Conservation (phyloP, 1,140 invertebrate genomes). For the Diorhabda elongata region DNA sequence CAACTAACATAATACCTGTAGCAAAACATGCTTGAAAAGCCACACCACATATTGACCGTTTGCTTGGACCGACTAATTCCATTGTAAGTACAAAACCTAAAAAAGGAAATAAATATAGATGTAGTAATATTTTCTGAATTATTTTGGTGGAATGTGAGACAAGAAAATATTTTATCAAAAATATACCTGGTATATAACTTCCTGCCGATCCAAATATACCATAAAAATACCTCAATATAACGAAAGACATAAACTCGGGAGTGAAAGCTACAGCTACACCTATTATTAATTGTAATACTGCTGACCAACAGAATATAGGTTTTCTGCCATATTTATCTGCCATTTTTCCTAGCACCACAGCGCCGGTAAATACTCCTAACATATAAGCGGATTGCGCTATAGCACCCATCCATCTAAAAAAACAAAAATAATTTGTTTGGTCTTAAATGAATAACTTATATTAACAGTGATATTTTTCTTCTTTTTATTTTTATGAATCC, state of each 20-base stretch:
- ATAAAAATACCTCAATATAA: conserved; percentile 66
- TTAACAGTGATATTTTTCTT: no score
- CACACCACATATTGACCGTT: conserved; percentile 76
- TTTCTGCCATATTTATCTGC: conserved; percentile 85
- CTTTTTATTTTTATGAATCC: no score
- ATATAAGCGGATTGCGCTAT: conserved; percentile 78
- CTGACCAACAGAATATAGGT: conserved; percentile 71
- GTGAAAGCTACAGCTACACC: conserved; percentile 70
- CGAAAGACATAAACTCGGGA: conserved; percentile 69
- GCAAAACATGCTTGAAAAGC: conserved; percentile 78
- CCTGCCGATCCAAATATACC: conserved; percentile 81
- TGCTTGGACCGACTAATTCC: conserved; percentile 79
- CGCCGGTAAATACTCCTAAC: conserved; percentile 85
- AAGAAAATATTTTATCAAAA: no score
- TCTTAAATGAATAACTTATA: no score
- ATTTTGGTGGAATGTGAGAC: no score
- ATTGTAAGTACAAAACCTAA: conserved; percentile 81
- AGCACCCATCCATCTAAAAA: conserved; percentile 69
- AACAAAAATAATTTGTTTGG: no score
- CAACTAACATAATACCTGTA: conserved; percentile 75
- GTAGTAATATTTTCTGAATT: no score
- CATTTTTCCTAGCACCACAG: conserved; percentile 76
- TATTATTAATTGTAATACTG: conserved; percentile 64
- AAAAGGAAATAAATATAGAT: neutral
- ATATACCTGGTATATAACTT: conserved; percentile 67